Evolutionary conservation across 2,888 invertebrate genomes (phyloP), one percentile per base, ranked within the genome.

Genomic region (Apeira syringaria): DNA sequence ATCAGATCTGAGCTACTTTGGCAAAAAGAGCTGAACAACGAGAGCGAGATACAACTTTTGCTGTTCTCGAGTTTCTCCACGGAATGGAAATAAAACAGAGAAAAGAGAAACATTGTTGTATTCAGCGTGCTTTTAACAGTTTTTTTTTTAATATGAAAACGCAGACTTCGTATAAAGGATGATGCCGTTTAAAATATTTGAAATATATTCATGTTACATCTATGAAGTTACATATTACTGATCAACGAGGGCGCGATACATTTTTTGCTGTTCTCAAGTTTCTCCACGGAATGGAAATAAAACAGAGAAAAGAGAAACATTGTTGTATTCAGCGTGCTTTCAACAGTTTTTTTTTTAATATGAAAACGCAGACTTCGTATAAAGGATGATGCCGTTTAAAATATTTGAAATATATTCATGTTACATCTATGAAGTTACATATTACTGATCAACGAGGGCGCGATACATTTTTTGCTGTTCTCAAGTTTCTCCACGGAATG

Each of bases 381-480:
- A n/a, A n/a, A n/a, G n/a, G n/a, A n/a, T n/a, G n/a, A n/a, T n/a
- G n/a, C n/a, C n/a, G n/a, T n/a, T n/a, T n/a, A n/a, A n/a, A n/a
- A n/a, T n/a, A n/a, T n/a, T n/a, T n/a, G n/a, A n/a, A n/a, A n/a
- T n/a, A n/a, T n/a, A n/a, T n/a, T n/a, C n/a, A n/a, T n/a, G n/a
- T n/a, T n/a, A n/a, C n/a, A n/a, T n/a, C n/a, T n/a, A n/a, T n/a
- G n/a, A n/a, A n/a, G n/a, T n/a, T n/a, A n/a, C n/a, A n/a, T n/a
- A n/a, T n/a, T n/a, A n/a, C 38, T 47, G 41, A 43, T 39, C 39
- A 40, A 43, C 40, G 25, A 33, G 38, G 26, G 39, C 33, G 40
- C 40, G 48, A 51, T 38, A 53, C 50, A 65, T 58, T 36, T 55
- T 58, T 59, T 50, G 15, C 43, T 43, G 25, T 45, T 43, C 20